These are phyloP conservation scores for Jacana jacana DNA, from an alignment of 2,113 vertebrate genomes.

Conservation along the genomic window DNA sequence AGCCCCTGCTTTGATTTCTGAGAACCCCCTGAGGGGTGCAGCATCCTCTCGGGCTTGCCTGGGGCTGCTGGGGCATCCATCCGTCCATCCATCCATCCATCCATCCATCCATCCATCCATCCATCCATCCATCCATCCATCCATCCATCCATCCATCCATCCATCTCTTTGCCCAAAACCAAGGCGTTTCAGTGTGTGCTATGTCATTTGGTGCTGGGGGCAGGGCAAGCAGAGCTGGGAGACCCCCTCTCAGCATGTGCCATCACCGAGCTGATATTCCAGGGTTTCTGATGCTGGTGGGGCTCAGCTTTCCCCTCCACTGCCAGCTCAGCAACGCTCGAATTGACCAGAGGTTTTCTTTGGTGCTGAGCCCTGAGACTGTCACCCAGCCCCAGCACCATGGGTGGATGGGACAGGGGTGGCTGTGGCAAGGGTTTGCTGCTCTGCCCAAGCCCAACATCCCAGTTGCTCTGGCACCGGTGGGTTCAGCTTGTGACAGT, in stretches of 20 bases:
- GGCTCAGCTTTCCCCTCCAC: slow-evolving; percentile 26
- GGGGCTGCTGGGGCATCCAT: not conserved
- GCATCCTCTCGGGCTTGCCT: not conserved
- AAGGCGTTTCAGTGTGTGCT: accelerated
- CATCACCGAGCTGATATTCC: not conserved
- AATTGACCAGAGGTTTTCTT: slow-evolving; percentile 51
- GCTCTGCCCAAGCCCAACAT: accelerated
- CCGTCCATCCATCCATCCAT: not conserved
- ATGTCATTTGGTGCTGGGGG: not conserved
- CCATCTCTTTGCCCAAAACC: not conserved
- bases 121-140: too few species aligned
- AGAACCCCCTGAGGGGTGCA: accelerated
- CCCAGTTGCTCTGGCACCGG: not conserved
- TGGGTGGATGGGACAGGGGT: not conserved
- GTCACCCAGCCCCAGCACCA: accelerated
- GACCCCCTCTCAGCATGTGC: not conserved
- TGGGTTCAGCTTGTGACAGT: not conserved
- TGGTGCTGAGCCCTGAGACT: not conserved
- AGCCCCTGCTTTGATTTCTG: not conserved
- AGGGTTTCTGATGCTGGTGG: not conserved
- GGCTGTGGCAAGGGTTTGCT: not conserved
- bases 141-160: not conserved
- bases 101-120: too few species aligned
- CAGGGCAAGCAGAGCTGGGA: not conserved
- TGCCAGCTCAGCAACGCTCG: not conserved